Conservation (phyloP, 2,888 invertebrate genomes). For the Dasysyrphus albostriatus region DNA sequence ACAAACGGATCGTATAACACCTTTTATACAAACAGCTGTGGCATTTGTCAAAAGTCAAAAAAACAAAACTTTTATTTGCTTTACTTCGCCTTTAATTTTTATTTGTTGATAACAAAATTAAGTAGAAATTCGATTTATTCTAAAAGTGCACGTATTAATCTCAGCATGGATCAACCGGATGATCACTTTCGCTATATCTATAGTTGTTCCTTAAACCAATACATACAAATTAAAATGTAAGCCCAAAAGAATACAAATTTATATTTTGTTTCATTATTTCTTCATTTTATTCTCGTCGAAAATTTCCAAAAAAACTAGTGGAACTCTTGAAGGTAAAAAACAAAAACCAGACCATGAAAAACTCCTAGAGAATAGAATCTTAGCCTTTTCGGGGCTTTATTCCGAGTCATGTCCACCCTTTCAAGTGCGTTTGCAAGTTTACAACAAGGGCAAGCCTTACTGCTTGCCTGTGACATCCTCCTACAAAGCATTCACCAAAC, state of each 20-base stretch:
- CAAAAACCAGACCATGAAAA: constrained; percentile 95
- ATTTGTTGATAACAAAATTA: constrained; percentile 72
- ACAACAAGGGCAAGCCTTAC: constrained; percentile 91
- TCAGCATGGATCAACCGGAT: constrained; percentile 89
- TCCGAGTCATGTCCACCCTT: constrained; percentile 94
- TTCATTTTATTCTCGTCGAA: constrained; percentile 22
- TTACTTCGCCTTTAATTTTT: constrained; percentile 41
- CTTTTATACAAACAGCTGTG: constrained; percentile 54
- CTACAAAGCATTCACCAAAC: constrained; percentile 95
- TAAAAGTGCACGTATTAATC: constrained; percentile 42
- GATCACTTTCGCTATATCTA: constrained; percentile 94
- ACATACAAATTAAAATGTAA: constrained; percentile 96
- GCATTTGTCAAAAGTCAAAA: constrained; percentile 39
- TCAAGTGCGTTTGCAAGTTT: constrained; percentile 93
- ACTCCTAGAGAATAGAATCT: constrained; percentile 93
- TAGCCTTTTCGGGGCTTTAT: constrained; percentile 95
- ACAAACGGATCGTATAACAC: constrained; percentile 59
- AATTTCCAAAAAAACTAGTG: constrained; percentile 85
- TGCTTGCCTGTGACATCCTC: constrained; percentile 94
- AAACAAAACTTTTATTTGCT: constrained; percentile 30
- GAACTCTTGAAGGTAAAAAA: constrained; percentile 95
- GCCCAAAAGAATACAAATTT: constrained; percentile 78
- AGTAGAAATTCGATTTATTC: constrained; percentile 50
- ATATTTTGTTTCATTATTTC: neutral
- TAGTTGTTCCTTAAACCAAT: constrained; percentile 94